Evolutionary conservation across 2,113 vertebrate genomes (phyloP).

Genomic region (Trogon melanurus): DNA sequence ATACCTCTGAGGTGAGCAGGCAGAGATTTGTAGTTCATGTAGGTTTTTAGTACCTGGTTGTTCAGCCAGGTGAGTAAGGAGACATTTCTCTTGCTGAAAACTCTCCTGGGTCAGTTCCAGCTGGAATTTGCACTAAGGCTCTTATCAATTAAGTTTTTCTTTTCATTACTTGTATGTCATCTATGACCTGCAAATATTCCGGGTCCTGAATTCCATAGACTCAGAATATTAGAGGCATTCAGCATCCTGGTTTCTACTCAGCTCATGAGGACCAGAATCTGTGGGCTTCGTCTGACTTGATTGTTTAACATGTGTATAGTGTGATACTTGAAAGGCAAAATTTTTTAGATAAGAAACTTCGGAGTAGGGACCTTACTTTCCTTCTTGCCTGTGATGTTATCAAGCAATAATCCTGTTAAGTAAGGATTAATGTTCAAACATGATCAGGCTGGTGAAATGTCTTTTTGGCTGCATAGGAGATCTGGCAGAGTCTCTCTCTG

Average conservation of each 20-base stretch:
- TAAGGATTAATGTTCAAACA: slow-evolving; percentile 50
- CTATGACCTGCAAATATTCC: neutral
- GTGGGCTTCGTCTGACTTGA: neutral
- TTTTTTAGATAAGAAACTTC: slow-evolving; percentile 33
- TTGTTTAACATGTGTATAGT: neutral
- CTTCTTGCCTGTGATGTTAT: slow-evolving; percentile 54
- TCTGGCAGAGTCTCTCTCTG: slow-evolving; percentile 22
- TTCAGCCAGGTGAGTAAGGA: neutral
- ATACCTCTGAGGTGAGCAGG: neutral
- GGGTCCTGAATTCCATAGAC: neutral
- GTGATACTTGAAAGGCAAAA: neutral
- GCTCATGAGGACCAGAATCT: neutral
- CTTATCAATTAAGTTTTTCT: neutral
- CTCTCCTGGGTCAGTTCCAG: neutral
- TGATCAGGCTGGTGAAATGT: slow-evolving; percentile 39
- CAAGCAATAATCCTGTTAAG: slow-evolving; percentile 34
- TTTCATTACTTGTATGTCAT: neutral
- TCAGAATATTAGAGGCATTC: neutral
- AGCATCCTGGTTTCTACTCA: neutral
- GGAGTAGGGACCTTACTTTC: slow-evolving; percentile 1
- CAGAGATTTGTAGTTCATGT: neutral
- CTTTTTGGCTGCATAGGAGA: slow-evolving; percentile 12
- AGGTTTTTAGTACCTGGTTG: neutral
- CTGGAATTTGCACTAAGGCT: neutral
- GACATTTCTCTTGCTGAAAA: neutral